Percentiles rank a stretch among this genome's conserved stretches.
Evolutionary conservation across 2,797 vertebrate genomes (phyloP).

Genomic region (Anolis apletophallus): DNA sequence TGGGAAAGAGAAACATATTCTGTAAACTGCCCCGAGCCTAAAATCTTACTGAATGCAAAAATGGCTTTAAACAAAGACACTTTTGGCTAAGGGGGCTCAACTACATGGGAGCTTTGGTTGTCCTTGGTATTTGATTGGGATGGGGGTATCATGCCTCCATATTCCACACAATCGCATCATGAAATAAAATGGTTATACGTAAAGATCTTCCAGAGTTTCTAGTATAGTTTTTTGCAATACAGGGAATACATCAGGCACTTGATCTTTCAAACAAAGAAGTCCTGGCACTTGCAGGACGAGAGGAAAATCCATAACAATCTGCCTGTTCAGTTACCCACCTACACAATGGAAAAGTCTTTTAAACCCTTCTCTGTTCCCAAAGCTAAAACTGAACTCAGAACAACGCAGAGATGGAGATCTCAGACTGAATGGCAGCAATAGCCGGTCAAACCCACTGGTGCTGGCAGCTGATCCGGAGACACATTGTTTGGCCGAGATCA

Average conservation of each 20-base stretch:
- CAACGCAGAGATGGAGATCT: constrained; percentile 45
- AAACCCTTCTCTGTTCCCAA: constrained; percentile 32
- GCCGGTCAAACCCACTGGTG: constrained; percentile 36
- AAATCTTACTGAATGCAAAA: too few relatives aligned
- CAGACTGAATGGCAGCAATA: constrained; percentile 40
- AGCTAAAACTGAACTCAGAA: constrained; percentile 40
- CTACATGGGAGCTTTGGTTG: too few relatives aligned
- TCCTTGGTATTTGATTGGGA: too few relatives aligned
- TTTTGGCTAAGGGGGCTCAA: too few relatives aligned
- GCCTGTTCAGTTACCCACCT: constrained; percentile 1
- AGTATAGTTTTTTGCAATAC: neutral
- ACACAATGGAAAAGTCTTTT: constrained; percentile 20
- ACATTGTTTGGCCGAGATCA: constrained; percentile 48
- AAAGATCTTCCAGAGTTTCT: neutral
- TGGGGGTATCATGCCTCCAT: too few relatives aligned
- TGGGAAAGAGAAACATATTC: too few relatives aligned
- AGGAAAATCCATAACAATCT: constrained; percentile 20
- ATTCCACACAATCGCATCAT: neutral
- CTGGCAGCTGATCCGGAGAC: constrained; percentile 44
- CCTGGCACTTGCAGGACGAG: constrained; percentile 13
- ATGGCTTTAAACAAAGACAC: too few relatives aligned
- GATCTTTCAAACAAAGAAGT: constrained; percentile 20
- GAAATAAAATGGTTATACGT: neutral
- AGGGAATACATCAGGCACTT: neutral
- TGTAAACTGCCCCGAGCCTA: too few relatives aligned